Base-by-base conservation (phyloP, 2,888 invertebrate genomes). In the Sinohyriopsis cumingii region DNA sequence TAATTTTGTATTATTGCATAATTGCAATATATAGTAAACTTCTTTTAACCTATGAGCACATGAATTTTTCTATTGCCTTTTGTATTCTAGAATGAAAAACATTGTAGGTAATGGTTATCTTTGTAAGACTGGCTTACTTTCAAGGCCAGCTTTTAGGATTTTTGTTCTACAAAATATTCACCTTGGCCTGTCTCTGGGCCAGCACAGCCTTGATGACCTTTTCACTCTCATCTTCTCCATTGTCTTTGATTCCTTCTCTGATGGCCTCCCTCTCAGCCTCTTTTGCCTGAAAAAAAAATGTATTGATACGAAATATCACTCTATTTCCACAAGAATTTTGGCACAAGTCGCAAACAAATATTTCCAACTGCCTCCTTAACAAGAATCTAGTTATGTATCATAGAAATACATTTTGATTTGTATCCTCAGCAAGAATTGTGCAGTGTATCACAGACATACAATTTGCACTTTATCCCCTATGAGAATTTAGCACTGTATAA, bases 181-280 rank as follows among this genome's bases (percentile, higher is more conserved):
- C 85, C 82, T 85, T 84, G 9, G 86, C 85, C 66, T 89, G 88
- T 71, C 89, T 76, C 61, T 84, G 82, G 25, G 87, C 86, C 65
- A 88, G 81, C 1, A 88, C 88, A 65, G 88, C 84, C 59, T 82
- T 78, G 20, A 88, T 82, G 20, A 89, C 88, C 69, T 85, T 86
- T 73, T 88, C 87, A 74, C 83, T 81, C 65, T 88, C 88, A 61
- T 89, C 88, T 25, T 76, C 73, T 3, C 89, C 89, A 71, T 88
- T 88, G 76, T 89, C 86, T 67, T 81, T 81, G 54, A 89, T 84
- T 20, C 89, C 89, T 64, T 86, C 85, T 57, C 75, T 76, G 28
- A 89, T 89, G 12, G 89, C 88, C 55, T 82, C 76, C 62, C 79
- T 69, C 68, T 89, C 89, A 9, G 80, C 85, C 60, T 84, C 84